Conservation (phyloP, 2,113 vertebrate species). For the Notiomystis cincta region DNA sequence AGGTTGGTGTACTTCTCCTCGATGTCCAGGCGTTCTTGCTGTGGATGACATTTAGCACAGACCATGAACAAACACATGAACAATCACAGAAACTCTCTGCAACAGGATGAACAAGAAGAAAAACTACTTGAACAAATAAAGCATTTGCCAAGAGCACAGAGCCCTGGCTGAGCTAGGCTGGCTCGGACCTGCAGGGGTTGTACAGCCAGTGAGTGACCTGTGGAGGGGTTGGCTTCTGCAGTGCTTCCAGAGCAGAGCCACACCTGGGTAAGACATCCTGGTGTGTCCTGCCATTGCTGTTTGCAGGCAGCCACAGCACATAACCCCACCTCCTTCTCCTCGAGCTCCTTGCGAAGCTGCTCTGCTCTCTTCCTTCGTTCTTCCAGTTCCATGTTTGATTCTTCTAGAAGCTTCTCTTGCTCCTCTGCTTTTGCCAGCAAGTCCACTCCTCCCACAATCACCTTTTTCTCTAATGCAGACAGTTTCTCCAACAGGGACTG, state of each 20-base stretch:
- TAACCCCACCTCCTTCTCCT: slow-evolving; percentile 88
- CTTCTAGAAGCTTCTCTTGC: slow-evolving; percentile 94
- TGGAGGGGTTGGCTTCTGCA: not conserved
- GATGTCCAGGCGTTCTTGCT: slow-evolving; percentile 98
- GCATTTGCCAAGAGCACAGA: not conserved
- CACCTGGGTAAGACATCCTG: not conserved
- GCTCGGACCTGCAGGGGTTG: not conserved
- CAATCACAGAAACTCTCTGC: not conserved
- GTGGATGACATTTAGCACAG: slow-evolving; percentile 4
- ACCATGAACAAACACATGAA: not conserved
- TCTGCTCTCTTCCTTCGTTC: slow-evolving; percentile 91
- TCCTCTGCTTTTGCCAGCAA: slow-evolving; percentile 97
- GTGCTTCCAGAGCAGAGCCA: not conserved
- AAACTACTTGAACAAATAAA: not conserved
- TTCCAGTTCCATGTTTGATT: slow-evolving; percentile 96
- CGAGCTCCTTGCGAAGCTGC: slow-evolving; percentile 91
- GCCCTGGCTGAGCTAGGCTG: not conserved
- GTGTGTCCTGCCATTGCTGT: not conserved
- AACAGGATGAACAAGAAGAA: not conserved
- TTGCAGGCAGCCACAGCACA: not conserved
- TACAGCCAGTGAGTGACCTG: rapidly evolving
- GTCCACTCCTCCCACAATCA: slow-evolving; percentile 97
- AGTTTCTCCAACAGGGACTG: slow-evolving; percentile 92
- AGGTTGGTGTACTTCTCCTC: slow-evolving; percentile 98
- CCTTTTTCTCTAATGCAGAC: slow-evolving; percentile 93